phyloP scores from a whole-genome alignment of 1,140 invertebrate genomes.

The Magallana gigas region DNA sequence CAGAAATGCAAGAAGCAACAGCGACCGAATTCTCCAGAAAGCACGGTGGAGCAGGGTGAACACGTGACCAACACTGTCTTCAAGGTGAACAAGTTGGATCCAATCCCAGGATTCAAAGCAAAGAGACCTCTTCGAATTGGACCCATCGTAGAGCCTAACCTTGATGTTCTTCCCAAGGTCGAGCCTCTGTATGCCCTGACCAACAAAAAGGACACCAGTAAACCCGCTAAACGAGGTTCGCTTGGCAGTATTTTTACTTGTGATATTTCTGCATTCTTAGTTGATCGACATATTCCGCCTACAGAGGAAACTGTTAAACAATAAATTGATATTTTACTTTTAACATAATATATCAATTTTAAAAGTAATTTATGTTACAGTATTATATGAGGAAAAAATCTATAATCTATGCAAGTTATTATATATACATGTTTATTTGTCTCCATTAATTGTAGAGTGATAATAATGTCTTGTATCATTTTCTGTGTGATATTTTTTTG shows the following conservation, averaged over 20 bases:
- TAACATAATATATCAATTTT: too few relatives aligned
- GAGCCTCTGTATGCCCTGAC: slow-evolving; percentile 52
- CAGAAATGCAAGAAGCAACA: neutral
- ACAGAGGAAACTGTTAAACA: neutral
- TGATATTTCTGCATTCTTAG: slow-evolving; percentile 26
- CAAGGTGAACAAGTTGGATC: slow-evolving; percentile 41
- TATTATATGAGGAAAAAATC: neutral
- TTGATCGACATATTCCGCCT: neutral
- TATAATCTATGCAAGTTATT: too few relatives aligned
- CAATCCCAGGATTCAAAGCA: slow-evolving; percentile 46
- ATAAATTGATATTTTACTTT: neutral
- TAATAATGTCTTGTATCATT: too few relatives aligned
- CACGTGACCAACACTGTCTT: slow-evolving; percentile 52
- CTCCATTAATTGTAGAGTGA: too few relatives aligned
- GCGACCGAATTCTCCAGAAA: neutral
- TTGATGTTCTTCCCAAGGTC: slow-evolving; percentile 52
- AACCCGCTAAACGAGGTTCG: neutral
- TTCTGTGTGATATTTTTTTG: too few relatives aligned
- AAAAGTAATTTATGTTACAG: too few relatives aligned
- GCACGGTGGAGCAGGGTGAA: slow-evolving; percentile 39
- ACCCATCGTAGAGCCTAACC: slow-evolving; percentile 51
- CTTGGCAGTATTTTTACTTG: slow-evolving; percentile 49
- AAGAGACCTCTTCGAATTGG: slow-evolving; percentile 50
- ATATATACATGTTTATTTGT: too few relatives aligned
- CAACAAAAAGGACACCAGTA: neutral